Base-by-base conservation (phyloP, 1,140 invertebrate species). In the Drosophila parvula region DNA sequence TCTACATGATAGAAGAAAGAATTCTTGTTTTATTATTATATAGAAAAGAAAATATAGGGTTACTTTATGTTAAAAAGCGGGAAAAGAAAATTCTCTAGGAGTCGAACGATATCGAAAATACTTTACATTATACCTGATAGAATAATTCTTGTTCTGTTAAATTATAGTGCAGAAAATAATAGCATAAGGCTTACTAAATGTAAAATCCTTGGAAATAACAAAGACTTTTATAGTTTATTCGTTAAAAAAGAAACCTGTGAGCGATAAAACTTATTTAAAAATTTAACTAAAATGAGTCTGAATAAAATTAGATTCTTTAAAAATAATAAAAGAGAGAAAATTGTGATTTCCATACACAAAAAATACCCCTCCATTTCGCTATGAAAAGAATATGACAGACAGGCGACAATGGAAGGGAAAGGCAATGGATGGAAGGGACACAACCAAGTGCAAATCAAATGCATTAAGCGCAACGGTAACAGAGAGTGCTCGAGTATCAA, bases 401-500 rank as follows among this genome's bases (percentile, higher is more conserved):
- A 18, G 43, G 10, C 18, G 30, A 41, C 28, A 61, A 43, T 5
- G 53, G 41, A 32, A 40, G 36, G 43, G 30, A 47, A 14, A 34
- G 22, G 22, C 22, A 22, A 71, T 40, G 43, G 34, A 44, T 12
- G 30, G 43, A 61, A 50, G 59, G 64, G 64, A 51, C 74, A 43
- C 59, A 57, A 22, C 16, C 57, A 78, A 81, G 82, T 88, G 83
- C 79, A 89, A 89, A 79, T 83, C 80, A 79, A 83, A 89, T 83
- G 83, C 84, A 89, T 65, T 77, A 69, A 89, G 83, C 84, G 83
- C 50, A 83, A 89, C 83, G 80, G 84, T 84, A 88, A 89, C 83
- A 73, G 83, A 86, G 82, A 75, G 62, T 51, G 41, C 81, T 68
- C 57, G 60, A 80, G 58, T 62, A 70, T 76, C 63, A 60, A 58